Evolutionary conservation across 2,113 vertebrate genomes (phyloP), one percentile per base, ranked within the genome.

Genomic region (Planiliza haematocheilus): DNA sequence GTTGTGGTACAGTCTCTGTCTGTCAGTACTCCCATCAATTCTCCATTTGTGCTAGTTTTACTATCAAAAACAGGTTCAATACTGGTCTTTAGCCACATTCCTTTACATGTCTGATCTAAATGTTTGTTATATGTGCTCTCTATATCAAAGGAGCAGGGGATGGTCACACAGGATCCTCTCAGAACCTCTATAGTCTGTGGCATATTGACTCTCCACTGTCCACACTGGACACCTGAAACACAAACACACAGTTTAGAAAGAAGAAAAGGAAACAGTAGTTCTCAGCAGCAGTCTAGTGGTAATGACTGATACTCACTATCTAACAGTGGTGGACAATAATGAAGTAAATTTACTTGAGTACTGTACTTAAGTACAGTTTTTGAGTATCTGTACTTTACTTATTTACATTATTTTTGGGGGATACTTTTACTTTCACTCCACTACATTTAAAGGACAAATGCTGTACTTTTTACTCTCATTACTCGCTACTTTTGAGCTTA

Each of bases 111-210:
- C 0, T 30, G 1, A 37, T 42, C 42, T 9, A 78, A 34, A 2
- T 46, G 0, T 0, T 0, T 1, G 21, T 38, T 0, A 30, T 30
- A 0, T 3, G 0, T 0, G 0, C 9, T 0, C 0, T 0, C 0
- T 8, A 86, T 11, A 0, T 56, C 7, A 70, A 85, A 83, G 13
- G 34, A 73, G 46, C 79, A 86, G 43, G 76, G 82, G 49, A 83
- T 83, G 48, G 71, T 77, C 53, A 83, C 59, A 70, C 74, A 86
- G 60, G 82, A 85, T 72, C 79, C 82, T 7, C 0, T 20, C 7
- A 83, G 18, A 51, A 14, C 66, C 13, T 67, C 6, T 14, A 86
- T 46, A 4, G n/a, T 41, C 11, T 56, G 1, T 1, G 74, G 84
- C 3, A 74, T 1, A 50, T 0, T 7, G 24, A 16, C 34, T 7